phyloP scores from a whole-genome alignment of 1,140 invertebrate genomes.

The Panagrolaimus sp. region DNA sequence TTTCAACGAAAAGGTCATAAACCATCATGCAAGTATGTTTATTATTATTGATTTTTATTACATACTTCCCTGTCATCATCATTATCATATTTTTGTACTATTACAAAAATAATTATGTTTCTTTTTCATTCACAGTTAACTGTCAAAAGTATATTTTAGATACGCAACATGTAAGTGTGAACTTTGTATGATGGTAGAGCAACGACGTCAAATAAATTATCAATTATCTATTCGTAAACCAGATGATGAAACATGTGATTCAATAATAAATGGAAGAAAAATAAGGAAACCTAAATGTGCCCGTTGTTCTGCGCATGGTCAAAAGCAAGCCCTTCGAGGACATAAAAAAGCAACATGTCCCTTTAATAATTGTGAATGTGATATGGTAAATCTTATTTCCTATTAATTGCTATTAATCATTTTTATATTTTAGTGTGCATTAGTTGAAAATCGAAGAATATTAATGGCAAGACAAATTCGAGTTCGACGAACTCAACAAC shows the following conservation, averaged over 20 bases:
- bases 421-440: slow-evolving; percentile 22
- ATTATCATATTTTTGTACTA: too few species aligned
- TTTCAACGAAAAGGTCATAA: slow-evolving; percentile 49
- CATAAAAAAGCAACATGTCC: slow-evolving; percentile 47
- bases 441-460: slow-evolving; percentile 42
- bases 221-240: slow-evolving; percentile 36
- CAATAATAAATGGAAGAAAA: slow-evolving; percentile 31
- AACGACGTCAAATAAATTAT: slow-evolving; percentile 46
- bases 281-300: slow-evolving; percentile 47
- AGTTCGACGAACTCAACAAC: slow-evolving; percentile 43
- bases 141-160: slow-evolving; percentile 24
- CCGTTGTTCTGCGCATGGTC: slow-evolving; percentile 44
- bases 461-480: slow-evolving; percentile 50
- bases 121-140: too few species aligned
- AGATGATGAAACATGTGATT: background rate
- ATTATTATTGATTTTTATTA: too few species aligned
- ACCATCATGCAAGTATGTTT: slow-evolving; percentile 39
- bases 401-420: too few species aligned
- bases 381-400: background rate
- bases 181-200: slow-evolving; percentile 46
- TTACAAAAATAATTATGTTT: too few species aligned
- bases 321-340: slow-evolving; percentile 39
- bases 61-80: too few species aligned
- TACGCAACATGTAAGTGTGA: slow-evolving; percentile 38
- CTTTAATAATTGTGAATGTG: slow-evolving; percentile 32